A percentile compares a stretch with the other conserved stretches of the same genome.
Evolutionary conservation across 23 tunicate genomes (phyloP).

Genomic region (Botrylloides violaceus): DNA sequence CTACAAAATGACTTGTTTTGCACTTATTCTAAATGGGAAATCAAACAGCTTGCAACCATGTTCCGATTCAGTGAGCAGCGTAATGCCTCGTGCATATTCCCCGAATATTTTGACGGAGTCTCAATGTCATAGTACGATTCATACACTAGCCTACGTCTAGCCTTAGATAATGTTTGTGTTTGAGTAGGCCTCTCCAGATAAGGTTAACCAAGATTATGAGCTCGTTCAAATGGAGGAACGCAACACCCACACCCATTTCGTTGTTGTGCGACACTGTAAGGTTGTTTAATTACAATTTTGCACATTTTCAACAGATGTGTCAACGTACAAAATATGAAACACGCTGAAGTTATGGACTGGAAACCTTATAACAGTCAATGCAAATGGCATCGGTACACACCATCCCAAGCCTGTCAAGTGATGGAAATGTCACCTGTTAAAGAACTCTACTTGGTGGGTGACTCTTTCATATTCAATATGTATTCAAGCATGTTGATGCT

Average conservation of each 20-base stretch:
- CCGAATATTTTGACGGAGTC: too few species aligned
- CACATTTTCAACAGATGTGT: conserved; percentile 36
- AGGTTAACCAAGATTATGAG: neutral
- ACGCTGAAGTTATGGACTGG: conserved; percentile 49
- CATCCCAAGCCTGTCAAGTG: conserved; percentile 53
- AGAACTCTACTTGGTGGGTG: conserved; percentile 48
- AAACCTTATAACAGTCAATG: conserved; percentile 21
- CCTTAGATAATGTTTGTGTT: too few species aligned
- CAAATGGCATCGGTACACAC: conserved; percentile 32
- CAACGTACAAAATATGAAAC: conserved; percentile 23
- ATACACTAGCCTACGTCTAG: too few species aligned
- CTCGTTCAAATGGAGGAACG: too few species aligned
- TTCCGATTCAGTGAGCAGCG: too few species aligned
- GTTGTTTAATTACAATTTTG: neutral
- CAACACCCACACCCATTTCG: too few species aligned
- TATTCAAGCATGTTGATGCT: conserved; percentile 35
- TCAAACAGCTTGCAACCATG: too few species aligned
- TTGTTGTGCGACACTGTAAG: neutral
- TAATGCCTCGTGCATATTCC: too few species aligned
- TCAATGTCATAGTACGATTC: too few species aligned
- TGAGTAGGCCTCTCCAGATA: neutral
- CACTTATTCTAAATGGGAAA: too few species aligned
- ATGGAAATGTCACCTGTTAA: conserved; percentile 32
- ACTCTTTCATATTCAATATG: conserved; percentile 45
- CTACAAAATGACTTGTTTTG: too few species aligned